A percentile compares a stretch with the other conserved stretches of the same genome.
Evolutionary conservation across 1,140 invertebrate genomes (phyloP).

Genomic region (Wiebesia pumilae): DNA sequence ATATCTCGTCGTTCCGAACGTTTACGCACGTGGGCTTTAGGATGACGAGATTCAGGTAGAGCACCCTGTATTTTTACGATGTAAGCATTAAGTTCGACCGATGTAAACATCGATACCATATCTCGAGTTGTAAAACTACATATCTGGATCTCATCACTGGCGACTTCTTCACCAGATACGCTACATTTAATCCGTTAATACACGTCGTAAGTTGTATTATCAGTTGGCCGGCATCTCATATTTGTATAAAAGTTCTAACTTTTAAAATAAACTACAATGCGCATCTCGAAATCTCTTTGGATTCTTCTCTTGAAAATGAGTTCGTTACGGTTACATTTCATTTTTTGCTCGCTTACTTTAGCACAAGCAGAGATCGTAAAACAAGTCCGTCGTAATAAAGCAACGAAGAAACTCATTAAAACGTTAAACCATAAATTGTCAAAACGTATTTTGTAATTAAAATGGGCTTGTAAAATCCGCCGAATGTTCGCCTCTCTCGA

Average conservation of each 20-base stretch:
- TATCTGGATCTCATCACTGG: neutral
- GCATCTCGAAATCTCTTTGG: neutral
- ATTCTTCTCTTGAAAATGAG: neutral
- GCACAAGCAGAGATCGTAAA: too few relatives aligned
- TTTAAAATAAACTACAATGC: neutral
- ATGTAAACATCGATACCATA: neutral
- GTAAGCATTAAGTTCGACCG: neutral
- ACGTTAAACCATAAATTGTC: neutral
- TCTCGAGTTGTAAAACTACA: neutral
- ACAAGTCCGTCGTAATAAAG: too few relatives aligned
- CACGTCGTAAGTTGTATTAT: neutral
- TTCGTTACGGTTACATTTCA: neutral
- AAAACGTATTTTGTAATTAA: too few relatives aligned
- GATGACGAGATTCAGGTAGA: neutral
- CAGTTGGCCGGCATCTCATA: neutral
- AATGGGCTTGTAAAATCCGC: too few relatives aligned
- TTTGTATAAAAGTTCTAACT: neutral
- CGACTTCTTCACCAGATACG: neutral
- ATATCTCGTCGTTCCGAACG: neutral
- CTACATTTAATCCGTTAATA: conserved; percentile 4
- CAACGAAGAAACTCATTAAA: too few relatives aligned
- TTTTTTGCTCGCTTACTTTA: neutral
- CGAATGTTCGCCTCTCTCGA: too few relatives aligned
- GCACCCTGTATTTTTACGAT: neutral
- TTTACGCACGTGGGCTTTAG: neutral